Evolutionary conservation across 1,140 invertebrate genomes (phyloP), one percentile per base, ranked within the genome.

Genomic region (Rhopalosiphum maidis): DNA sequence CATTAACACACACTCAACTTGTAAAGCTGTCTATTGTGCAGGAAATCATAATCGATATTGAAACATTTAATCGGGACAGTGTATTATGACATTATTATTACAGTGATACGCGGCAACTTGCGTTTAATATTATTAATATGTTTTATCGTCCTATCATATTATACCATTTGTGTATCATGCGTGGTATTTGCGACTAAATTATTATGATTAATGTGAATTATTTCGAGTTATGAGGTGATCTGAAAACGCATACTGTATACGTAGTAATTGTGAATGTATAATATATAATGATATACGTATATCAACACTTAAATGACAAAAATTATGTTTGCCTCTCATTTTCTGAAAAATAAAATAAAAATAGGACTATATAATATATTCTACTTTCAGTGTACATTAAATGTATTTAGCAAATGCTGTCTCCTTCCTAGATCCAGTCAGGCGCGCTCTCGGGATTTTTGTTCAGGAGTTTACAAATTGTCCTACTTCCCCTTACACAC

Each of bases 141-240:
- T 77, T 77, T 77, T 18, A 77, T n/a, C 60, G 18, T n/a, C 30
- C 30, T 77, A n/a, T 60, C 7, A 46, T 51, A 51, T 18, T 51
- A 11, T n/a, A 68, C 5, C 30, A 68, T 68, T 35, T n/a, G n/a
- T 77, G 2, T 77, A 15, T 35, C 60, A 11, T 35, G 5, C n/a
- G 60, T n/a, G 15, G 60, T 77, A 77, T n/a, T 77, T 77, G 30
- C 15, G 60, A 77, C 15, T n/a, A n/a, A 18, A 77, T n/a, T 30
- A 77, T 77, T 77, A 77, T 77, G 30, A 77, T 77, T 77, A 77
- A n/a, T 77, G n/a, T 77, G 60, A n/a, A 77, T 77, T n/a, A 77
- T 5, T 77, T 15, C 5, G n/a, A 35, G 30, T 77, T n/a, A 77
- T 77, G n/a, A 77, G 15, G 15, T 18, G 60, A 18, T n/a, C 15